Evolutionary conservation across 1,140 invertebrate genomes (phyloP), one percentile per base, ranked within the genome.

Genomic region (Camponotus pennsylvanicus): DNA sequence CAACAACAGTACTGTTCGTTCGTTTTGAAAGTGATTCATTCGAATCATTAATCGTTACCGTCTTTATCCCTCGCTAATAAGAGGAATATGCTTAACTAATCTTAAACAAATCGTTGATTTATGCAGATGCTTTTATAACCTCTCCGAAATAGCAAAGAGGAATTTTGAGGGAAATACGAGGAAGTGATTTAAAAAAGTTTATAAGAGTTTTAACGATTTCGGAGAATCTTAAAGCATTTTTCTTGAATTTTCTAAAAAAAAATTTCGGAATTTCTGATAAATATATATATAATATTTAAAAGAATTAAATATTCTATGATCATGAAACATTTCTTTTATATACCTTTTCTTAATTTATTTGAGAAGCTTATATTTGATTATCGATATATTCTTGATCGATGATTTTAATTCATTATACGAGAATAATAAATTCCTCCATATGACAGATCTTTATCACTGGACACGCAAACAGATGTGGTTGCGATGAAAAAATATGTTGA

Each of bases 81-180:
- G 15, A 40, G 9, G 11, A 57, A 73, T 73, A 34, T 37, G 32
- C 70, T 55, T 55, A 73, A 32, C 52, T 73, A 37, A 57, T 73
- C 52, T 71, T 73, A 34, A 57, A 73, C 34, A 73, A 73, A 34
- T 73, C 34, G 32, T n/a, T 73, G 52, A 70, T 70, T 70, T 70
- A 52, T 45, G 27, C 67, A 13, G 45, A 73, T 5, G 2, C 18
- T 73, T 73, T 73, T 40, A 57, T 37, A 52, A 57, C 37, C 18
- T 57, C 52, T 73, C 11, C 7, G 55, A 73, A 73, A 57, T 73
- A 71, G 8, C 3, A 57, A 9, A 73, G 4, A 5, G 37, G 40
- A 32, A 37, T 57, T 5, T 57, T 21, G 18, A 37, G 32, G 57
- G 7, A 73, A n/a, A 57, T 57, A 37, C 32, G 5, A 57, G 11